phyloP scores from a whole-genome alignment of 1,140 invertebrate species.

The Charaxes varanes region DNA sequence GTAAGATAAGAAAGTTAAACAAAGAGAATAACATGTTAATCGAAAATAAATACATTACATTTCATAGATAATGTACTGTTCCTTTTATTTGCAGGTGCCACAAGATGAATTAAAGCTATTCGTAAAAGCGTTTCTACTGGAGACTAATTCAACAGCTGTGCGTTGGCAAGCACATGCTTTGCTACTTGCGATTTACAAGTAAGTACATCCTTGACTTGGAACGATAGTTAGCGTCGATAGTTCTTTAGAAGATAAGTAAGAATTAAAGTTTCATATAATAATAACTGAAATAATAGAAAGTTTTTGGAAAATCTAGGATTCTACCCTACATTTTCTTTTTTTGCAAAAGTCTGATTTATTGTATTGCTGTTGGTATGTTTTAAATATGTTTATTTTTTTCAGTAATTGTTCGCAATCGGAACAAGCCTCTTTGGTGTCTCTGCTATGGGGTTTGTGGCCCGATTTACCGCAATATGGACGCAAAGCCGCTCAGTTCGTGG shows the following conservation, averaged over 20 bases:
- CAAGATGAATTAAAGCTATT: slow-evolving; percentile 79
- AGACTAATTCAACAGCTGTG: slow-evolving; percentile 93
- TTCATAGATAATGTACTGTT: neutral
- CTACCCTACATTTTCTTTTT: too few relatives aligned
- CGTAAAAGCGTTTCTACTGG: slow-evolving; percentile 92
- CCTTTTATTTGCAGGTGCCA: slow-evolving; percentile 52
- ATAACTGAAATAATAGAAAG: too few relatives aligned
- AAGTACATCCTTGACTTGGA: too few relatives aligned
- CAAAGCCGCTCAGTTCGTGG: slow-evolving; percentile 96
- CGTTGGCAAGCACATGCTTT: slow-evolving; percentile 96
- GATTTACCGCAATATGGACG: slow-evolving; percentile 91
- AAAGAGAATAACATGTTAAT: too few relatives aligned
- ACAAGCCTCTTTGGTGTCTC: slow-evolving; percentile 85
- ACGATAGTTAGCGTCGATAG: too few relatives aligned
- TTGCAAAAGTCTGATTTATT: too few relatives aligned
- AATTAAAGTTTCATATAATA: too few relatives aligned
- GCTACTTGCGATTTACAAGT: slow-evolving; percentile 89
- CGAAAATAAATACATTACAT: too few relatives aligned
- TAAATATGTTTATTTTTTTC: slow-evolving; percentile 20
- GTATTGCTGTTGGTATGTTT: too few relatives aligned
- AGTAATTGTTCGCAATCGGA: slow-evolving; percentile 85
- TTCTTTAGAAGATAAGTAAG: too few relatives aligned
- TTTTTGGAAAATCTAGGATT: too few relatives aligned
- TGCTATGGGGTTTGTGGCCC: slow-evolving; percentile 95
- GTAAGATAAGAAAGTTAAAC: too few relatives aligned